phyloP scores from a whole-genome alignment of 2,888 invertebrate genomes.

The Tenodera sinensis region DNA sequence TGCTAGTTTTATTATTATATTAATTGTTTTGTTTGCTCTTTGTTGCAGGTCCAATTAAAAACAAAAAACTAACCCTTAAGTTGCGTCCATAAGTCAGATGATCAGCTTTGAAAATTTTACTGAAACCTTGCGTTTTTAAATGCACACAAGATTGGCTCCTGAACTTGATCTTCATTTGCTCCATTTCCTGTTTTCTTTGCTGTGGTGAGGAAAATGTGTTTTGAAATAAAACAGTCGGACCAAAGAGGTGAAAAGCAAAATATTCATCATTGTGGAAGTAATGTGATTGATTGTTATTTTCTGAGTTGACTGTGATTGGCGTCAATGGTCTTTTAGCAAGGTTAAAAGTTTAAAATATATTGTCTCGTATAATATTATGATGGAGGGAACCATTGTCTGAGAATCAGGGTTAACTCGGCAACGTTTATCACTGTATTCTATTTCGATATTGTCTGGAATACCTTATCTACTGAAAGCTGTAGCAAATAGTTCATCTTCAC shows the following conservation, averaged over 20 bases:
- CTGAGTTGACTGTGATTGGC: background rate
- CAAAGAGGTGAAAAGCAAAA: background rate
- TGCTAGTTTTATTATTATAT: background rate
- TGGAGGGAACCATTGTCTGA: background rate
- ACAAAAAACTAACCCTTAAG: background rate
- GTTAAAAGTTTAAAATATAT: background rate
- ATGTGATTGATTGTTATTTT: background rate
- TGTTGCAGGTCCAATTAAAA: background rate
- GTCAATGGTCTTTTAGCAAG: background rate
- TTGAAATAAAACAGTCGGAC: background rate
- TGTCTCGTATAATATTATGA: background rate
- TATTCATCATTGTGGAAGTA: background rate
- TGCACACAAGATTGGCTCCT: background rate
- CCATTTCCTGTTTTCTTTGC: background rate
- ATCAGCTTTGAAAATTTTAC: conserved; percentile 7
- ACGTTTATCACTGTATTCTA: background rate
- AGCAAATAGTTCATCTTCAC: background rate
- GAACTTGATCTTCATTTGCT: background rate
- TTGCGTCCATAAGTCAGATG: conserved; percentile 22
- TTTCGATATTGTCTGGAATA: background rate
- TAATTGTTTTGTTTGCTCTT: background rate
- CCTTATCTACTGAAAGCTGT: conserved; percentile 1
- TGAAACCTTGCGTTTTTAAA: conserved; percentile 5
- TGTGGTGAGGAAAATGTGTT: background rate
- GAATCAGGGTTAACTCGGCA: background rate